Conservation (phyloP, 2,888 invertebrate species). For the Drosophila greeni region DNA sequence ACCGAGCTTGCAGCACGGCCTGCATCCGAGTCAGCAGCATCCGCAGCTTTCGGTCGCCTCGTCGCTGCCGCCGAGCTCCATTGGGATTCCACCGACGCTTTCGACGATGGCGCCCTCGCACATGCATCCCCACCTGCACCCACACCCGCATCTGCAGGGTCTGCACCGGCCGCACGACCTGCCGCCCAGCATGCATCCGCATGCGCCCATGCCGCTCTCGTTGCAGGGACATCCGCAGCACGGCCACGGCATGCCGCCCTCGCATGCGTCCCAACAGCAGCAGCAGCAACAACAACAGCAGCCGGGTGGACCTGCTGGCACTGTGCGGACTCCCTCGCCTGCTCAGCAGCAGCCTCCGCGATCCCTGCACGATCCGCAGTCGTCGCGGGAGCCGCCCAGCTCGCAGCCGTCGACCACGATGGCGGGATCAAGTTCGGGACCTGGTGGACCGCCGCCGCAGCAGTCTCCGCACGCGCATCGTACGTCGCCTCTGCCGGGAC, state of each 20-base stretch:
- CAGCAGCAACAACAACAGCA: conserved; percentile 62
- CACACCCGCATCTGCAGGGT: conserved; percentile 69
- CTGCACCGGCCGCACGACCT: conserved; percentile 78
- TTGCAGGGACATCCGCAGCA: conserved; percentile 74
- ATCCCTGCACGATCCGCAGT: conserved; percentile 65
- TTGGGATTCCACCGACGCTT: conserved; percentile 71
- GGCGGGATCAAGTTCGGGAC: conserved; percentile 43
- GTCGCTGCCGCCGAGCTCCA: conserved; percentile 78
- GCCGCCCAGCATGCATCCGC: conserved; percentile 77
- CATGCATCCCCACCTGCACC: conserved; percentile 70
- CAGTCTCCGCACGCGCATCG: conserved; percentile 73
- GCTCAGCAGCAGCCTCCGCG: conserved; percentile 70
- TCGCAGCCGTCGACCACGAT: conserved; percentile 67
- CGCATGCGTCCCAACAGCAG: conserved; percentile 61
- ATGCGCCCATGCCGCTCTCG: conserved; percentile 77
- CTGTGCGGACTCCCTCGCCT: conserved; percentile 77
- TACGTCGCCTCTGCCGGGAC: conserved; percentile 77
- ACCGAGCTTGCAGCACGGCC: conserved; percentile 57
- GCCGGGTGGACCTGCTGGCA: conserved; percentile 61
- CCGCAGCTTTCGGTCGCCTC: conserved; percentile 78
- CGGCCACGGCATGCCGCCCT: conserved; percentile 69
- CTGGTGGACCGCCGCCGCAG: conserved; percentile 44
- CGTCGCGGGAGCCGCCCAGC: conserved; percentile 62
- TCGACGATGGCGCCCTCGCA: conserved; percentile 72
- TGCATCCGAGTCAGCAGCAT: conserved; percentile 66